phyloP scores from a whole-genome alignment of 2,888 invertebrate genomes.

The Nebria brevicollis region DNA sequence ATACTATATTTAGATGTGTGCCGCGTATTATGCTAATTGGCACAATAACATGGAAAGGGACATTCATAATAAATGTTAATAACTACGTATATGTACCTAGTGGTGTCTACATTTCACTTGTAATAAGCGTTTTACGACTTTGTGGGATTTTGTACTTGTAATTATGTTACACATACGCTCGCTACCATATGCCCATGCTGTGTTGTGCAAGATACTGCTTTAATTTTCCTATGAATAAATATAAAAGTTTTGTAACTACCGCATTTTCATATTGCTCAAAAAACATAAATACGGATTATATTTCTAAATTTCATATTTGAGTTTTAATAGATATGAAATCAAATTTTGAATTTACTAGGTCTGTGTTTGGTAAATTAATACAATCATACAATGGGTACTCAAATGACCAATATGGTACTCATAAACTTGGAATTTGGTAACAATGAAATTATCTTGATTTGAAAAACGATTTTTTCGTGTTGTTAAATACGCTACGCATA shows the following conservation, averaged over 20 bases:
- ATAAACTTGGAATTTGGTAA: not conserved
- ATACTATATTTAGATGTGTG: conserved; percentile 25
- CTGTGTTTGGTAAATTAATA: no score
- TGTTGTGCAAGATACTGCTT: not conserved
- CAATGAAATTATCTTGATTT: not conserved
- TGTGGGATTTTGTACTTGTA: conserved; percentile 6
- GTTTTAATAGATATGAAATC: no score
- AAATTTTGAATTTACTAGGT: no score
- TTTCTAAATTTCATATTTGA: no score
- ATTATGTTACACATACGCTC: conserved; percentile 1
- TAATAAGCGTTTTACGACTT: conserved; percentile 35
- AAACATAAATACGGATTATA: not conserved
- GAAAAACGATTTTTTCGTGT: not conserved
- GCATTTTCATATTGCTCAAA: not conserved
- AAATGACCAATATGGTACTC: not conserved
- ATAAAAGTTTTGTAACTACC: not conserved
- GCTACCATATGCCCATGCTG: not conserved
- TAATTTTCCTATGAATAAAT: not conserved
- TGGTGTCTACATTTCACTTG: conserved; percentile 29
- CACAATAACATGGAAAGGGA: conserved; percentile 37
- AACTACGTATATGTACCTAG: conserved; percentile 18
- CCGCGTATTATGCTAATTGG: conserved; percentile 38
- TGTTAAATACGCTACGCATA: not conserved
- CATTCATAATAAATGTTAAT: conserved; percentile 44
- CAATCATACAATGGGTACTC: no score